phyloP scores from a whole-genome alignment of 2,797 vertebrate genomes.

The Poeciliopsis turneri region DNA sequence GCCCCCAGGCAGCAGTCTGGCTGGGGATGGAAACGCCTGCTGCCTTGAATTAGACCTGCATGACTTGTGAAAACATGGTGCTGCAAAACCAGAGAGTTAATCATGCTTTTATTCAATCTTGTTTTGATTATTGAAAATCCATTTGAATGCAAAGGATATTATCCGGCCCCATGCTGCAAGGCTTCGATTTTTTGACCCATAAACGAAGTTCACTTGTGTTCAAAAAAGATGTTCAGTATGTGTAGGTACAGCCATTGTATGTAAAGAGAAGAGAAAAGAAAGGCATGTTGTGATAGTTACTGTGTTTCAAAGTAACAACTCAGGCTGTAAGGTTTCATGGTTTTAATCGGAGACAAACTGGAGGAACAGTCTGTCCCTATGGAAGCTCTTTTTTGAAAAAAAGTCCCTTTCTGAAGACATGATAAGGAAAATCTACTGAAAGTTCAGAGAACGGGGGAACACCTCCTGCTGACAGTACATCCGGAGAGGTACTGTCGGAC shows the following conservation, averaged over 20 bases:
- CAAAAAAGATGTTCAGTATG: no score
- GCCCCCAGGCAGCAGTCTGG: background rate
- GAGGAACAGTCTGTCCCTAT: background rate
- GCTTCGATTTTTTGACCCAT: background rate
- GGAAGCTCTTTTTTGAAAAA: background rate
- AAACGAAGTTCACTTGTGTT: background rate
- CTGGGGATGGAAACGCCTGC: background rate
- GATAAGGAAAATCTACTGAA: background rate
- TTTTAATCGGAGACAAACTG: background rate
- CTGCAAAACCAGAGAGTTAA: background rate
- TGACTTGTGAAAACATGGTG: background rate
- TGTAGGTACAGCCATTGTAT: background rate
- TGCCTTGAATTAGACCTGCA: background rate
- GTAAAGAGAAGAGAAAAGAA: background rate
- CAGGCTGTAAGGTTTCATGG: background rate
- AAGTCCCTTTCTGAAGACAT: background rate
- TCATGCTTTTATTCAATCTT: background rate
- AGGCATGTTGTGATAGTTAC: background rate
- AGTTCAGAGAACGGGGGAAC: background rate
- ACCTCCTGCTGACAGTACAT: no score
- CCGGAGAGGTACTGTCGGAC: background rate
- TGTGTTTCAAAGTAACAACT: background rate
- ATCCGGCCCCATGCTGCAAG: background rate
- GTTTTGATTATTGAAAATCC: background rate
- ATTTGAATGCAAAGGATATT: background rate